Percentiles rank a stretch among this genome's conserved stretches.
Evolutionary conservation across 2,888 invertebrate species (phyloP).

Genomic region (Serripes groenlandicus): DNA sequence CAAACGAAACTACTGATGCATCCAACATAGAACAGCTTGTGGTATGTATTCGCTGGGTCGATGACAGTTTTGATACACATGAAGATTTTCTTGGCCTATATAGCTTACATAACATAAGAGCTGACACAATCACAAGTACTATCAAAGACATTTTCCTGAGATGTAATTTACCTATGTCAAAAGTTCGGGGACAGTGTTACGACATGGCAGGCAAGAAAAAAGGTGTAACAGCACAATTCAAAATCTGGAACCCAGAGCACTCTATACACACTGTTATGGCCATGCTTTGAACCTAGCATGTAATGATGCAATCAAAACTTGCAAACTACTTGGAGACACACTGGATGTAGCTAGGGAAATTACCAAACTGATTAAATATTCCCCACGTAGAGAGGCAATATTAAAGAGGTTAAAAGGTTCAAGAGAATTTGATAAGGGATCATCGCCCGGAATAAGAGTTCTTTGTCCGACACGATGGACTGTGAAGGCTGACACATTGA

Average conservation of each 20-base stretch:
- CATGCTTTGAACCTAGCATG: background rate
- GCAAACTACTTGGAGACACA: background rate
- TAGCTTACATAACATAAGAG: background rate
- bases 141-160: background rate
- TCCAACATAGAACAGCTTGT: background rate
- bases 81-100: background rate
- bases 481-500: conserved; percentile 32
- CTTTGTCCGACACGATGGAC: conserved; percentile 55
- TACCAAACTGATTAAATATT: background rate
- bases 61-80: background rate
- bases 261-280: background rate
- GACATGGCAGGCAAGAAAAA: background rate
- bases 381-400: background rate
- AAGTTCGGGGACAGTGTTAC: conserved; percentile 66
- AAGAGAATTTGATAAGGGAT: background rate
- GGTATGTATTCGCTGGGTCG: background rate
- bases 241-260: background rate
- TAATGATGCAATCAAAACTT: background rate
- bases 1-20: background rate
- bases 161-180: background rate
- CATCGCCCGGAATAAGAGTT: background rate
- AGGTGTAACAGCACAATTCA: background rate
- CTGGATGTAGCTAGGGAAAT: background rate
- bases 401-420: background rate
- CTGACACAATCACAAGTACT: background rate